Conservation (phyloP, 2,113 vertebrate species). For the Ceyx margarethae region DNA sequence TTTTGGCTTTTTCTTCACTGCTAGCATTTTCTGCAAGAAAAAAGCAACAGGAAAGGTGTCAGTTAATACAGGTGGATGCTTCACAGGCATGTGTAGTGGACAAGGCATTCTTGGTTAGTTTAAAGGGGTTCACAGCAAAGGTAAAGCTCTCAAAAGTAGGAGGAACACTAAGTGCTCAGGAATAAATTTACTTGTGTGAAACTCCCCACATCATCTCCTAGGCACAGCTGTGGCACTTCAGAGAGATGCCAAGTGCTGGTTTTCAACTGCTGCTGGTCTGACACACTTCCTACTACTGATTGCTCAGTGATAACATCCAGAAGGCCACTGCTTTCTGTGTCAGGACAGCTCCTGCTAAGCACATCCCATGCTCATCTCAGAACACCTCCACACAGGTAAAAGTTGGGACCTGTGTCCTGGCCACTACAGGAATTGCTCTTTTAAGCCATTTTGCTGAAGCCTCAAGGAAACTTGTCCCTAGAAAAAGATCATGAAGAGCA, state of each 20-base stretch:
- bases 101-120: background rate
- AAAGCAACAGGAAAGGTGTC: background rate
- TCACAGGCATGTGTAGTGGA: background rate
- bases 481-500: background rate
- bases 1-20: slow-evolving; percentile 93
- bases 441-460: background rate
- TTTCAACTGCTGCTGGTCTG: background rate
- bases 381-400: background rate
- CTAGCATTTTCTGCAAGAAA: slow-evolving; percentile 76
- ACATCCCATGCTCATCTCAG: background rate
- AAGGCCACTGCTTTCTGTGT: background rate
- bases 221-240: background rate
- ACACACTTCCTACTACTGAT: background rate
- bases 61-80: background rate
- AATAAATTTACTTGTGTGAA: background rate
- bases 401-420: background rate
- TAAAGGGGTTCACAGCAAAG: background rate
- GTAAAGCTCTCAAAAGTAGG: background rate
- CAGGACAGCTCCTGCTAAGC: background rate
- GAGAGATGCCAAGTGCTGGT: background rate
- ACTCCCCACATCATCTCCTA: background rate
- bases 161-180: background rate
- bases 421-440: background rate
- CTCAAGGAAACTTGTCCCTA: background rate
- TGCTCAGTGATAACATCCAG: background rate